Percentiles rank a stretch among this genome's conserved stretches.
Evolutionary conservation across 2,797 vertebrate genomes (phyloP).

Genomic region (Apogon talboti): DNA sequence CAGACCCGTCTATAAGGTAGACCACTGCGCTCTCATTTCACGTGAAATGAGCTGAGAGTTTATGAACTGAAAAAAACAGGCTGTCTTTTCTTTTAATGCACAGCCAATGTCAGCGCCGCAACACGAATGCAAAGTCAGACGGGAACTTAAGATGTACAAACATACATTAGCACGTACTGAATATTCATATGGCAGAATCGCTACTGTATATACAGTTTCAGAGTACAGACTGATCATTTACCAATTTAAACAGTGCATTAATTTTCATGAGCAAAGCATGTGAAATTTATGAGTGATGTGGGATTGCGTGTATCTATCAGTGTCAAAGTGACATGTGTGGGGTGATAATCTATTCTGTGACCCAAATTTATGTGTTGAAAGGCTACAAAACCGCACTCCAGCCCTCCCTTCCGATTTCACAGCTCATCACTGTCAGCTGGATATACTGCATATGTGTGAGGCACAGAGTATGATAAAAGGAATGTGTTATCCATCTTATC

Average conservation of each 20-base stretch:
- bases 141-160: conserved; percentile 19
- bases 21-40: conserved; percentile 26
- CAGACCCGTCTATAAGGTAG: conserved; percentile 39
- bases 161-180: conserved; percentile 15
- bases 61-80: conserved; percentile 11
- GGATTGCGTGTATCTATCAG: conserved; percentile 63
- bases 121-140: not conserved
- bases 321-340: conserved; percentile 73
- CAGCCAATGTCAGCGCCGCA: not conserved
- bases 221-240: conserved; percentile 62
- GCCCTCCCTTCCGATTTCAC: conserved; percentile 76
- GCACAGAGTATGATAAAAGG: conserved; percentile 72
- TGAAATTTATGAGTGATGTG: conserved; percentile 71
- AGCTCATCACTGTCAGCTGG: conserved; percentile 78
- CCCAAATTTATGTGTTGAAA: conserved; percentile 79
- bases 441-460: conserved; percentile 32
- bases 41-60: conserved; percentile 17
- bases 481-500: conserved; percentile 79
- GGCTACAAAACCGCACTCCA: conserved; percentile 69
- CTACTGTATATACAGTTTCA: conserved; percentile 26
- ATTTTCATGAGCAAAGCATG: conserved; percentile 60
- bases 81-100: conserved; percentile 1
- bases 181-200: conserved; percentile 34
- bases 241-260: conserved; percentile 66
- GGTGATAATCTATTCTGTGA: conserved; percentile 80